phyloP scores from a whole-genome alignment of 2,888 invertebrate genomes.

The Hydrotaea diabolus region DNA sequence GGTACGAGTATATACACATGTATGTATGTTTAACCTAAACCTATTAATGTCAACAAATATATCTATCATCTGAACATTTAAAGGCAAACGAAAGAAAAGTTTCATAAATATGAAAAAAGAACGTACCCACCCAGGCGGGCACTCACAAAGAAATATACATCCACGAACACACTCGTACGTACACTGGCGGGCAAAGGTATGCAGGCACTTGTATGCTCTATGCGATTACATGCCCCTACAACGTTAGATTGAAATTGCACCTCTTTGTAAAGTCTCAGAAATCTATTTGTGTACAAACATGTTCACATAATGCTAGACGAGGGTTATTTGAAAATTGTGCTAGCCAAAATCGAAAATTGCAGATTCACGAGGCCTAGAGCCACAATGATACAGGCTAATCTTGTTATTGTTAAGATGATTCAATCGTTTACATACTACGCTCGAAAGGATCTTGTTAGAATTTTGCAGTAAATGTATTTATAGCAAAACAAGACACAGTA shows the following conservation, averaged over 20 bases:
- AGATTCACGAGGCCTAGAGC: too few species aligned
- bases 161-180: background rate
- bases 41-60: constrained; percentile 28
- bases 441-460: too few species aligned
- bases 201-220: background rate
- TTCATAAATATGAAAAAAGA: constrained; percentile 27
- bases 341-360: too few species aligned
- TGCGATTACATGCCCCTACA: constrained; percentile 20
- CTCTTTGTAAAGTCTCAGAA: constrained; percentile 1
- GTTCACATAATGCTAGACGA: background rate
- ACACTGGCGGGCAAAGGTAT: constrained; percentile 5
- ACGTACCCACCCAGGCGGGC: background rate
- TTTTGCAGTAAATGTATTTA: too few species aligned
- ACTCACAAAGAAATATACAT: constrained; percentile 8
- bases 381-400: too few species aligned
- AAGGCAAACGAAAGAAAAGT: constrained; percentile 22
- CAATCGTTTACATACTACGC: too few species aligned
- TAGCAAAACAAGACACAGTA: too few species aligned
- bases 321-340: background rate
- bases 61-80: constrained; percentile 25
- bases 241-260: constrained; percentile 4
- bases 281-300: background rate
- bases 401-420: too few species aligned
- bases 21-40: constrained; percentile 8
- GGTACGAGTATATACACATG: too few species aligned